Percentiles rank a stretch among this genome's conserved stretches.
Evolutionary conservation across 2,888 invertebrate genomes (phyloP).

Genomic region (Brachypalpus laphriformis): DNA sequence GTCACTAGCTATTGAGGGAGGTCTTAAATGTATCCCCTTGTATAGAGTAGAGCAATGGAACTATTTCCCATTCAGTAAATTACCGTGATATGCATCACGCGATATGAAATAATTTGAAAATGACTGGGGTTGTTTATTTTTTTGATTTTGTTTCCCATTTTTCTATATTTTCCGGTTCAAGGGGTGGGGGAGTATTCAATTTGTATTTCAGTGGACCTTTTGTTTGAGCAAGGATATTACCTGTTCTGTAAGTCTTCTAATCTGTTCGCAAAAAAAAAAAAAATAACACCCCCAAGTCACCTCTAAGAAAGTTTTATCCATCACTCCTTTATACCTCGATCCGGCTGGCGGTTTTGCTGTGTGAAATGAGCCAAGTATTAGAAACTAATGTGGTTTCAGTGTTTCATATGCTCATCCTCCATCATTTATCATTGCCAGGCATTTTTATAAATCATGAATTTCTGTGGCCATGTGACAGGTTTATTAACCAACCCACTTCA

Average conservation of each 20-base stretch:
- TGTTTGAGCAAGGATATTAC: no score
- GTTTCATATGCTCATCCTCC: conserved; percentile 28
- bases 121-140: conserved; percentile 63
- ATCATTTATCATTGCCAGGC: conserved; percentile 50
- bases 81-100: conserved; percentile 71
- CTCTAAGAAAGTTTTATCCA: neutral
- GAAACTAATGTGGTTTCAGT: conserved; percentile 38
- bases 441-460: conserved; percentile 53
- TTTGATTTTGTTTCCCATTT: conserved; percentile 42
- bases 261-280: neutral
- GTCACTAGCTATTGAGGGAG: conserved; percentile 24
- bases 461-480: conserved; percentile 38
- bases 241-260: no score
- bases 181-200: conserved; percentile 40
- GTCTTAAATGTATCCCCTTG: conserved; percentile 13
- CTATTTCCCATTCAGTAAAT: conserved; percentile 63
- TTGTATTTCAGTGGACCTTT: conserved; percentile 7
- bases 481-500: conserved; percentile 37
- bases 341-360: neutral
- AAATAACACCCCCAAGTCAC: neutral
- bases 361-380: neutral
- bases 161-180: neutral
- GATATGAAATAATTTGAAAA: conserved; percentile 64
- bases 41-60: conserved; percentile 25
- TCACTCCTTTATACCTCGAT: neutral